These are phyloP conservation scores for Anarhynchus alexandrinus DNA, from an alignment of 2,113 vertebrate genomes.

Conservation along the genomic window DNA sequence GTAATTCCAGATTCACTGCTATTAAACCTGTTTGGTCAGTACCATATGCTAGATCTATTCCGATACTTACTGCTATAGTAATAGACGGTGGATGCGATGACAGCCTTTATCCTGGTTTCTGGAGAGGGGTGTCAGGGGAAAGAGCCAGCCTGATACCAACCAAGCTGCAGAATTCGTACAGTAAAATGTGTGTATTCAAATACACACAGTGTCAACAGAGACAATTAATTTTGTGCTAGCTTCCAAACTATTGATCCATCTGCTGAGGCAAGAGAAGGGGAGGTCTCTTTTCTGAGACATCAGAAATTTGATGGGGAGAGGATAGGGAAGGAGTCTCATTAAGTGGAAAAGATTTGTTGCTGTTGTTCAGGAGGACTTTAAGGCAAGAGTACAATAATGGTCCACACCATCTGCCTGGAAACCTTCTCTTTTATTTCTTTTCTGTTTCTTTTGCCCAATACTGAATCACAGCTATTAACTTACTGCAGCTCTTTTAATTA, in stretches of 20 bases:
- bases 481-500: not conserved
- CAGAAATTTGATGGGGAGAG: not conserved
- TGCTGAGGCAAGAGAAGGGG: not conserved
- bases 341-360: not conserved
- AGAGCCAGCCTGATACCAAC: not conserved
- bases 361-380: not conserved
- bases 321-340: not conserved
- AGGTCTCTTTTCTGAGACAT: not conserved
- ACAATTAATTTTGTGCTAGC: not conserved
- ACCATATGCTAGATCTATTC: not conserved
- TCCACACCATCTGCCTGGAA: not conserved
- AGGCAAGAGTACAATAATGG: not conserved
- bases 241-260: not conserved
- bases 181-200: not conserved
- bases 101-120: not conserved
- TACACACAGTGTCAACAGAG: not conserved
- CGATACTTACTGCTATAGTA: rapidly evolving
- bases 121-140: not conserved
- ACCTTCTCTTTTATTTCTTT: not conserved
- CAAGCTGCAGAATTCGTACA: not conserved
- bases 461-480: not conserved
- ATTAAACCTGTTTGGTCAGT: not conserved
- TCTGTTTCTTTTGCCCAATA: not conserved
- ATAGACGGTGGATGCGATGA: not conserved
- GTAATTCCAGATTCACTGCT: not conserved